phyloP scores from a whole-genome alignment of 2,113 vertebrate species.

The Peromyscus californicus region DNA sequence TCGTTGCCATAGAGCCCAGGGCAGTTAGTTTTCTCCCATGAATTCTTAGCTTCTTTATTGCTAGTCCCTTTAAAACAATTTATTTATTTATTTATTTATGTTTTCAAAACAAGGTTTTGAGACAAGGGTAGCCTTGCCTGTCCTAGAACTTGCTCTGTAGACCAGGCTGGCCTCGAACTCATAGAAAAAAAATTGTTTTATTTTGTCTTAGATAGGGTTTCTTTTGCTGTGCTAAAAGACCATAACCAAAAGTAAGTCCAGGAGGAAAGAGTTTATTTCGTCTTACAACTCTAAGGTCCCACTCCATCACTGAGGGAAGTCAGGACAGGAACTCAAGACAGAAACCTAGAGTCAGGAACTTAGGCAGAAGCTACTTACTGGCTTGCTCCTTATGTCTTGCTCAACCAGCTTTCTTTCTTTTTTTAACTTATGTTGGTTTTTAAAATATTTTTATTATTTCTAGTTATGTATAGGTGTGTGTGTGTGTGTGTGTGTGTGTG shows the following conservation, averaged over 20 bases:
- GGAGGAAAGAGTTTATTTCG: neutral
- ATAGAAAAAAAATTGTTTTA: neutral
- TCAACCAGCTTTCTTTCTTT: neutral
- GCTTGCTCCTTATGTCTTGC: neutral
- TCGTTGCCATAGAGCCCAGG: neutral
- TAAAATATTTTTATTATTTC: neutral
- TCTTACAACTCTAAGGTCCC: neutral
- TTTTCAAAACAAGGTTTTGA: neutral
- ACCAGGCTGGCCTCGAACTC: neutral
- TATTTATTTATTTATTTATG: neutral
- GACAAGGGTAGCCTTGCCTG: neutral
- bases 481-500: neutral
- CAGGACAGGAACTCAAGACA: neutral
- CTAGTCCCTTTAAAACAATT: neutral
- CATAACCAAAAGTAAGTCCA: neutral
- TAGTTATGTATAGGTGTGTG: neutral
- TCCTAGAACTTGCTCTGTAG: neutral
- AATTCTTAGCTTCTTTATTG: conserved; percentile 47
- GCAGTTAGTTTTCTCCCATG: neutral
- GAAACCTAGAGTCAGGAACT: too few species aligned
- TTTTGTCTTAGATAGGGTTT: neutral
- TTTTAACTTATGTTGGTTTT: neutral
- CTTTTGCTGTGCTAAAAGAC: neutral
- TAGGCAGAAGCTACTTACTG: neutral
- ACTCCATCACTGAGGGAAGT: neutral